phyloP scores from a whole-genome alignment of 2,113 vertebrate species.

The Lutjanus erythropterus region DNA sequence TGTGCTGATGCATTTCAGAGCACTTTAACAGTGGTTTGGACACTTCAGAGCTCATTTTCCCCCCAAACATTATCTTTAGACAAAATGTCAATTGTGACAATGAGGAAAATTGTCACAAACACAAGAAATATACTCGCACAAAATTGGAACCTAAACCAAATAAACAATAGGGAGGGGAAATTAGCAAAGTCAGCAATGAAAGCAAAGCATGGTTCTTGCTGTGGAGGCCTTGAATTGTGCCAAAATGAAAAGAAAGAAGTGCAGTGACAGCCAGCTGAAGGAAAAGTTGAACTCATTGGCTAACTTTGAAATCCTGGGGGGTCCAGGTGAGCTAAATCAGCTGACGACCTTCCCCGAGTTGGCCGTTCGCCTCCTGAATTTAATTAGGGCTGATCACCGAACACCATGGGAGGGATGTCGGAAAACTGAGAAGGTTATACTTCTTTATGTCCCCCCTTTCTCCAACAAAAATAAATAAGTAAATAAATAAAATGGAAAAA shows the following conservation, averaged over 20 bases:
- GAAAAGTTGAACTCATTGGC: not conserved
- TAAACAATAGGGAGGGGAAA: not conserved
- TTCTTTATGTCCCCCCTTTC: not conserved
- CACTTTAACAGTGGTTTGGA: slow-evolving; percentile 44
- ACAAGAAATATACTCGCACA: not conserved
- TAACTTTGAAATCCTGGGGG: not conserved
- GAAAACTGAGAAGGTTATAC: not conserved
- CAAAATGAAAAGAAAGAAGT: not conserved
- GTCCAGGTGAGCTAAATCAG: slow-evolving; percentile 12
- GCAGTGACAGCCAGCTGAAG: not conserved
- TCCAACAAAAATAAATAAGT: not conserved
- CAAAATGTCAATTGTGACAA: slow-evolving; percentile 5
- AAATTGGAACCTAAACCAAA: not conserved
- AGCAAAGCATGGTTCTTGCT: not conserved
- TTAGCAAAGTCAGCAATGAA: not conserved
- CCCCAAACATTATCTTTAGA: not conserved
- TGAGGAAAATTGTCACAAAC: slow-evolving; percentile 17
- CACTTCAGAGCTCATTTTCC: not conserved
- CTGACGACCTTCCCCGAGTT: not conserved
- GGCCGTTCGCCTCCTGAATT: not conserved
- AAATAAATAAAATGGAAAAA: not conserved
- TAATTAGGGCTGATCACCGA: not conserved
- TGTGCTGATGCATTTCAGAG: slow-evolving; percentile 44
- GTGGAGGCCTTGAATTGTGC: not conserved
- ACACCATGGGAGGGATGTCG: not conserved